Base-by-base conservation (phyloP, 2,113 vertebrate species). In the Empidonax traillii region DNA sequence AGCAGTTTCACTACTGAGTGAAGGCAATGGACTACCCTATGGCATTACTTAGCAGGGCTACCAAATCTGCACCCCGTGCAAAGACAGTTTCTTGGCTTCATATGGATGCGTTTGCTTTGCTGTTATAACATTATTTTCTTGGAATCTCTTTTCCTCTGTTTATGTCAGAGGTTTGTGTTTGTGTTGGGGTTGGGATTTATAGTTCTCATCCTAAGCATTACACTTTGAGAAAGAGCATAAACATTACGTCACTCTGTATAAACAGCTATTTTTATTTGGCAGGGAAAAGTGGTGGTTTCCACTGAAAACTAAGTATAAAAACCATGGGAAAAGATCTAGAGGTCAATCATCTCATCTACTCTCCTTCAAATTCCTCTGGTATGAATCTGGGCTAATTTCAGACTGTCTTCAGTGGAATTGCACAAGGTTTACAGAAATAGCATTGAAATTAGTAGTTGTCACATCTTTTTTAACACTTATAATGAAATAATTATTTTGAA, bases 201-300 rank as follows among this genome's bases (percentile, higher is more conserved):
- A n/a, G 49, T 47, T n/a, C n/a, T 68, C 28, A 22, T 18, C 28
- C 49, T 62, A 67, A 89, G 41, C 25, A 44, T 8, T 66, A 4
- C 10, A 4, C 5, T 87, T 59, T 8, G 5, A 67, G 31, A 85
- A 81, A 73, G 37, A 67, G 31, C 17, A 75, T 28, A 91, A 91
- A 85, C 43, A 41, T 65, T 6, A 2, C 22, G 19, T 91, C 72
- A 37, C 13, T 61, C 21, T 46, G 20, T 91, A 47, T 90, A 83
- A 91, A 94, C 63, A 88, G 17, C 11, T 83, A 14, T 28, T 46
- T 84, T 86, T 28, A 49, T 44, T 94, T 87, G 74, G 14, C 53
- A 83, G 51, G 22, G 49, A 73, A 69, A 85, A 72, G 10, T 5
- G 1, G 21, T 72, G 9, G 20, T 52, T 82, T 52, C 46, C 46